Percentiles rank a stretch among this genome's conserved stretches.
Conservation (phyloP, 1,140 invertebrate genomes). For the Dinothrombium tinctorium region DNA sequence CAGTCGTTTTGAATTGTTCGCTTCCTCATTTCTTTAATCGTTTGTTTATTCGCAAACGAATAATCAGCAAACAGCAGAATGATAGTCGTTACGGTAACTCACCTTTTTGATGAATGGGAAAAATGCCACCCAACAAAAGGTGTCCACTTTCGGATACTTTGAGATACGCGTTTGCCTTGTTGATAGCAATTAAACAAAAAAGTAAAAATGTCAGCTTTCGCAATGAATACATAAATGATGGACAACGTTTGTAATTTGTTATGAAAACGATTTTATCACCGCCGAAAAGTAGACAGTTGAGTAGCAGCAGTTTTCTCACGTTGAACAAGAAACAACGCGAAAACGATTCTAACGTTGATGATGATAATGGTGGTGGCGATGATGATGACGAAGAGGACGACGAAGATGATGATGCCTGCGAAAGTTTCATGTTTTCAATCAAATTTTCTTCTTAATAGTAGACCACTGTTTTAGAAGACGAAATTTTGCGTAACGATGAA, state of each 20-base stretch:
- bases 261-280: not conserved
- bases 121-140: constrained; percentile 34
- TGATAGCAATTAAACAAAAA: not conserved
- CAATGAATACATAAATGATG: not conserved
- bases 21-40: no score
- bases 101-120: constrained; percentile 35
- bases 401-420: not conserved
- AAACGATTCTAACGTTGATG: not conserved
- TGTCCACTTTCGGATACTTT: constrained; percentile 24
- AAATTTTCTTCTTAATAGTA: no score
- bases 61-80: no score
- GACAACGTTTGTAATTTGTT: not conserved
- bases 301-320: not conserved
- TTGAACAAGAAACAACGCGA: no score
- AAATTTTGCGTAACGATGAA: no score
- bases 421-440: no score
- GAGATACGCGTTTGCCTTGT: not conserved
- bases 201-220: no score
- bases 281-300: not conserved
- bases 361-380: not conserved
- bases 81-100: no score
- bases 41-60: no score
- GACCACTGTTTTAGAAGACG: not conserved
- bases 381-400: constrained; percentile 7
- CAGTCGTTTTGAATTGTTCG: no score